Percentiles rank a stretch among this genome's conserved stretches.
Conservation (phyloP, 2,888 invertebrate species). For the Tortrix viridana region DNA sequence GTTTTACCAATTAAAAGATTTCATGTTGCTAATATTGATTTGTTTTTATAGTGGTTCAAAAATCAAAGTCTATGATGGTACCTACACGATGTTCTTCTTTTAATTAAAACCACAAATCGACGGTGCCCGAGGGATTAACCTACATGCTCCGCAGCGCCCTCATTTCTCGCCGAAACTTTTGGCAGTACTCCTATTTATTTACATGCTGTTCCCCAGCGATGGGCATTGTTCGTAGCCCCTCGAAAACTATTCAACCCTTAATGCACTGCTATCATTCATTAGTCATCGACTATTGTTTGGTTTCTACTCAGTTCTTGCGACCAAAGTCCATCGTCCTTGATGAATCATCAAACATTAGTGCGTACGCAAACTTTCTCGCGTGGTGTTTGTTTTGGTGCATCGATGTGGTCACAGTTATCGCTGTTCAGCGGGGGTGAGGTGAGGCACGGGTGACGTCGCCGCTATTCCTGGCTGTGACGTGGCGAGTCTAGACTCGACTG, state of each 20-base stretch:
- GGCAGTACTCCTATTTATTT: slow-evolving; percentile 17
- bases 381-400: slow-evolving; percentile 16
- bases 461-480: slow-evolving; percentile 22
- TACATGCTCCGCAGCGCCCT: slow-evolving; percentile 3
- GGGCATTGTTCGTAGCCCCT: not conserved
- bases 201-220: not conserved
- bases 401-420: slow-evolving; percentile 4
- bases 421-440: slow-evolving; percentile 3
- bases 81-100: slow-evolving; percentile 7
- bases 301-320: not conserved
- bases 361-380: slow-evolving; percentile 14
- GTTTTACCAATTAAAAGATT: too few relatives aligned
- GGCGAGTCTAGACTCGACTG: slow-evolving; percentile 9
- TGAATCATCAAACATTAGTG: slow-evolving; percentile 16
- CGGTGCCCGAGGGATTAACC: not conserved
- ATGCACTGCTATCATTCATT: not conserved
- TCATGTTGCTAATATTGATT: too few relatives aligned
- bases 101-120: slow-evolving; percentile 16
- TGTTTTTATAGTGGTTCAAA: too few relatives aligned
- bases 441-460: slow-evolving; percentile 23
- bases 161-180: slow-evolving; percentile 5
- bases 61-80: not conserved
- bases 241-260: slow-evolving; percentile 5
- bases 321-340: slow-evolving; percentile 12
- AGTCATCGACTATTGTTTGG: slow-evolving; percentile 13